Base-by-base conservation (phyloP, 1,140 invertebrate species). In the Drosophila tristis region DNA sequence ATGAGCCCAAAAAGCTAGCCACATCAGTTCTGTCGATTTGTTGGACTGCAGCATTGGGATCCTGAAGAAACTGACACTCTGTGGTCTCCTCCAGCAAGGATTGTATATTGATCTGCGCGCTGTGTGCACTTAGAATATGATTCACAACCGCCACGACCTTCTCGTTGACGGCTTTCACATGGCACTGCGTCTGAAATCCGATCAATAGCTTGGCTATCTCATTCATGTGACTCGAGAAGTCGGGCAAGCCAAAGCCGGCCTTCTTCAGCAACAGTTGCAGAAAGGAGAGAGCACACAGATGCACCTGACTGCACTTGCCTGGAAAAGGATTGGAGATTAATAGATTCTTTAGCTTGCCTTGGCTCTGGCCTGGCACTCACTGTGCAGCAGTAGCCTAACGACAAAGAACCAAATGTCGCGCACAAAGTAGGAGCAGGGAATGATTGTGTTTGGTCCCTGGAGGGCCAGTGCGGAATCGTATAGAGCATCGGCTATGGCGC, bases 331-430 rank as follows among this genome's bases (percentile, higher is more conserved):
- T 13, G 4, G 9, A 26, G 16, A 4, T 20, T 16, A 20, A 9
- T 4, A 50, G 8, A 31, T 31, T 9, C 13, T 0, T 20, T 11
- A 26, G 2, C 6, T 5, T 6, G 6, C 8, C 4, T 20, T 5
- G 15, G 0, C 8, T 5, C 2, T 25, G 13, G 8, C 13, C 4
- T 15, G 4, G 25, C n/a, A 71, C 77, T 78, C 4, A 90, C 85
- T 72, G 47, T 68, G 66, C 16, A 61, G 5, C 1, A 85, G 31
- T 35, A 79, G 70, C 15, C 71, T 60, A 26, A 71, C 68, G 1
- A 85, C 44, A 63, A 91, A 91, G 15, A 66, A 85, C 73, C 85
- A 79, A 48, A 66, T 70, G 20, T 91, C 89, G 2, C 58, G 63
- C 25, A 82, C 54, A 63, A 89, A 91, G 16, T 67, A 89, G 2